A percentile compares a stretch with the other conserved stretches of the same genome.
These are phyloP conservation scores for Pandemis corylana DNA, from an alignment of 2,888 invertebrate genomes.

Conservation along the genomic window DNA sequence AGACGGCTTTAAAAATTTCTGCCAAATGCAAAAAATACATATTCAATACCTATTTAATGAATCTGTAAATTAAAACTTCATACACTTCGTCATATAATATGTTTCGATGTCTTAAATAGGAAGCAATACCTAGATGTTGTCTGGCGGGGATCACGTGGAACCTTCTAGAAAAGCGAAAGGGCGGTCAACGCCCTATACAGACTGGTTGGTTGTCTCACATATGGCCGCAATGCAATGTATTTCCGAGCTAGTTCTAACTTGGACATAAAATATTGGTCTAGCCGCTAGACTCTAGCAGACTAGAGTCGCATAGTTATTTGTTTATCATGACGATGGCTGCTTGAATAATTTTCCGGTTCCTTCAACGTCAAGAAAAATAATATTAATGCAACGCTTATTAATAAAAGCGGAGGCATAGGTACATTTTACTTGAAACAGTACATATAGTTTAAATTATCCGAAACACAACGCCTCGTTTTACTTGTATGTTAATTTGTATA, in stretches of 20 bases:
- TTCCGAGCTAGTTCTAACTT: not conserved
- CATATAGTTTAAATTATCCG: constrained; percentile 6
- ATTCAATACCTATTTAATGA: no score
- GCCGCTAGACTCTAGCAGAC: no score
- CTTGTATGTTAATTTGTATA: constrained; percentile 25
- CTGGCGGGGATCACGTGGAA: constrained; percentile 36
- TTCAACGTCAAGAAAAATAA: no score
- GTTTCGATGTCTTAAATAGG: not conserved
- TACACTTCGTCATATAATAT: no score
- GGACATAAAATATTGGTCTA: no score
- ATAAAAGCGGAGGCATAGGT: not conserved
- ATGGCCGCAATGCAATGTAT: not conserved
- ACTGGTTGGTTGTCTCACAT: not conserved
- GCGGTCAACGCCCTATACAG: constrained; percentile 49
- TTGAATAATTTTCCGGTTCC: no score
- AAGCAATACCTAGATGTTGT: not conserved
- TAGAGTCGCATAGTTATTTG: no score
- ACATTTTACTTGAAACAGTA: not conserved
- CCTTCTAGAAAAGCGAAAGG: constrained; percentile 50
- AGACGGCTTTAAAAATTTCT: not conserved
- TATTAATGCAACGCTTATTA: not conserved
- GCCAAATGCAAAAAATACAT: no score
- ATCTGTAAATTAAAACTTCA: no score
- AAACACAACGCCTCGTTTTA: constrained; percentile 11
- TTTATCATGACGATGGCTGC: not conserved